Percentiles rank a stretch among this genome's conserved stretches.
phyloP scores from a whole-genome alignment of 2,113 vertebrate genomes.

The Mirza zaza region DNA sequence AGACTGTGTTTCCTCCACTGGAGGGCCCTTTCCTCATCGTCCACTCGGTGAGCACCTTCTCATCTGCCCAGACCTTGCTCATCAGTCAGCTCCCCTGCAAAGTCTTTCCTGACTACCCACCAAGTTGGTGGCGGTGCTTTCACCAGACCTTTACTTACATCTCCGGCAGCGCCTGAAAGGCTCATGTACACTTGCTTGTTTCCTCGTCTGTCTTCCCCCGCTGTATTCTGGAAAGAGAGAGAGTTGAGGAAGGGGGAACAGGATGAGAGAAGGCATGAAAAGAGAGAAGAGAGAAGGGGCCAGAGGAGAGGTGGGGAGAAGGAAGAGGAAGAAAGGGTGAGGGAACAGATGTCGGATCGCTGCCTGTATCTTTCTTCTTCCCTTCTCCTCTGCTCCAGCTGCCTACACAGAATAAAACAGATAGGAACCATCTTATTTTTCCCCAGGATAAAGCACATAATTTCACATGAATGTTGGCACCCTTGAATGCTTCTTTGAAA shows the following conservation, averaged over 20 bases:
- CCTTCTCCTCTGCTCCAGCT: background rate
- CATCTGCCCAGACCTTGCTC: background rate
- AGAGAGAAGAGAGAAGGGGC: background rate
- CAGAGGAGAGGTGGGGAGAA: background rate
- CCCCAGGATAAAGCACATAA: background rate
- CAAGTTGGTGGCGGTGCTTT: background rate
- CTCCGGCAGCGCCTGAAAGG: background rate
- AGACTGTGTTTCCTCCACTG: background rate
- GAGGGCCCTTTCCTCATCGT: background rate
- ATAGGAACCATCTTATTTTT: background rate
- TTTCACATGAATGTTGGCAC: background rate
- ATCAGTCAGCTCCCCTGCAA: background rate
- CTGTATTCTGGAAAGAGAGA: background rate
- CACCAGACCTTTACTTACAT: no score
- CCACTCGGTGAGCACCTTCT: background rate
- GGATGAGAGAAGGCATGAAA: background rate
- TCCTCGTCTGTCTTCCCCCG: background rate
- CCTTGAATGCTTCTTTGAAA: slow-evolving; percentile 1
- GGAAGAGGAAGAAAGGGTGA: background rate
- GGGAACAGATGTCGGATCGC: background rate
- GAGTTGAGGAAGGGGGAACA: background rate
- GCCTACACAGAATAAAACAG: background rate
- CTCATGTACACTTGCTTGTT: background rate
- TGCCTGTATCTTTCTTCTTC: background rate
- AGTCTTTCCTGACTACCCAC: background rate